Conservation (phyloP, 2,797 vertebrate genomes). For the Poeciliopsis infans region DNA sequence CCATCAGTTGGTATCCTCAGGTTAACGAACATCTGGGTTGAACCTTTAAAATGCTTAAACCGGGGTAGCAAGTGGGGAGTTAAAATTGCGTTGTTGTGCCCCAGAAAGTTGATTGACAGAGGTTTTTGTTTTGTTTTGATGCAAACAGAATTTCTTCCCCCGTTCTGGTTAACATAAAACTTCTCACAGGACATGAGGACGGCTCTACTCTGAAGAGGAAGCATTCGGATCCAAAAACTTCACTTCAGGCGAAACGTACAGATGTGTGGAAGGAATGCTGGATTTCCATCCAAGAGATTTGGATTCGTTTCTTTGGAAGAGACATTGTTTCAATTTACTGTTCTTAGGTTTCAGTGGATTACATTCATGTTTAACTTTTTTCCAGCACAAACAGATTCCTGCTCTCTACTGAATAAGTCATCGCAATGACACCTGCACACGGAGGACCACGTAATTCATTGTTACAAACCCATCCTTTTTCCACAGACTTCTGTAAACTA, state of each 20-base stretch:
- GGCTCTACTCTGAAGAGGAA: background rate
- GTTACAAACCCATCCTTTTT: background rate
- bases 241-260: background rate
- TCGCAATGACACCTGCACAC: background rate
- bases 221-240: background rate
- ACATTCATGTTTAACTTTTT: background rate
- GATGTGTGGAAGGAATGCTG: constrained; percentile 6
- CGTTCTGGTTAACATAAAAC: background rate
- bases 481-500: background rate
- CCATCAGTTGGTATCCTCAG: background rate
- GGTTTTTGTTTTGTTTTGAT: background rate
- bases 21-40: background rate
- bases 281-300: background rate
- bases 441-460: background rate
- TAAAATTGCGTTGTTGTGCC: background rate
- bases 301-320: background rate
- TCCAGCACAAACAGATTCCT: background rate
- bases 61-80: background rate
- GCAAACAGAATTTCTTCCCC: background rate
- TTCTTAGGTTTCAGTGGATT: background rate
- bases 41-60: background rate
- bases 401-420: background rate
- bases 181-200: background rate
- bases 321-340: constrained; percentile 1
- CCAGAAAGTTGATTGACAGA: background rate